Conservation (phyloP, 2,797 vertebrate genomes). For the Heterohyrax brucei region DNA sequence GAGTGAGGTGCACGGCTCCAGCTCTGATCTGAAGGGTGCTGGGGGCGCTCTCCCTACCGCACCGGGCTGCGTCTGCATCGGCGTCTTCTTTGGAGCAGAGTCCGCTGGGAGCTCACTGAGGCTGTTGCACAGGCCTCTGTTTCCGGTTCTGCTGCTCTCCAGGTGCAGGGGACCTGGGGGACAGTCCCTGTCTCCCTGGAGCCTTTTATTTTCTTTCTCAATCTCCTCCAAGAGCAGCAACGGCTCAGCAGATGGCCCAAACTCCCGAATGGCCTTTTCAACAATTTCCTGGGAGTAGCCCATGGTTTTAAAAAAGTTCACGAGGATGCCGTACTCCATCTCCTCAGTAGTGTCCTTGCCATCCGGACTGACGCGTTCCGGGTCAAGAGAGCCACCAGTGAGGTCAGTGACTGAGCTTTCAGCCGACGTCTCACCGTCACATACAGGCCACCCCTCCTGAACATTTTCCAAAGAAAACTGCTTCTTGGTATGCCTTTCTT, state of each 20-base stretch:
- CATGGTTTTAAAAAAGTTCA: conserved; percentile 99
- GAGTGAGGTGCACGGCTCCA: conserved; percentile 75
- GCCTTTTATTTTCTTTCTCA: conserved; percentile 94
- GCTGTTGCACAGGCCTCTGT: conserved; percentile 72
- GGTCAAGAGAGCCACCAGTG: conserved; percentile 71
- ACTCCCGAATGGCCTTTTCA: conserved; percentile 95
- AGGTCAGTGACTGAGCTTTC: conserved; percentile 76
- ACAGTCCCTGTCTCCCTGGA: conserved; percentile 84
- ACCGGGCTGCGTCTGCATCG: conserved; percentile 71
- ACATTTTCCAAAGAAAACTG: conserved; percentile 95
- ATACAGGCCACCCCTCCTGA: conserved; percentile 86
- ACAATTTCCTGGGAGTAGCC: conserved; percentile 97
- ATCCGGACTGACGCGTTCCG: conserved; percentile 81
- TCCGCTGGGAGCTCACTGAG: conserved; percentile 70
- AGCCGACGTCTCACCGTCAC: not conserved
- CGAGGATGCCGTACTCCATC: conserved; percentile 93
- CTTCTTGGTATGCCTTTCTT: conserved; percentile 96
- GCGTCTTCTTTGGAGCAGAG: conserved; percentile 79
- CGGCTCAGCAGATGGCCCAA: conserved; percentile 95
- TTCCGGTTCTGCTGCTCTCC: conserved; percentile 82
- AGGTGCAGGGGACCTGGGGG: conserved; percentile 29
- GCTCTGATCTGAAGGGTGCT: conserved; percentile 70
- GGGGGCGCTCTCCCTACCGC: conserved; percentile 52
- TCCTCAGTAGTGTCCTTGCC: conserved; percentile 89
- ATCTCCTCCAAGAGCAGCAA: conserved; percentile 96